Percentiles rank a stretch among this genome's conserved stretches.
Conservation (phyloP, 1,140 invertebrate genomes). For the Hormaphis cornu region DNA sequence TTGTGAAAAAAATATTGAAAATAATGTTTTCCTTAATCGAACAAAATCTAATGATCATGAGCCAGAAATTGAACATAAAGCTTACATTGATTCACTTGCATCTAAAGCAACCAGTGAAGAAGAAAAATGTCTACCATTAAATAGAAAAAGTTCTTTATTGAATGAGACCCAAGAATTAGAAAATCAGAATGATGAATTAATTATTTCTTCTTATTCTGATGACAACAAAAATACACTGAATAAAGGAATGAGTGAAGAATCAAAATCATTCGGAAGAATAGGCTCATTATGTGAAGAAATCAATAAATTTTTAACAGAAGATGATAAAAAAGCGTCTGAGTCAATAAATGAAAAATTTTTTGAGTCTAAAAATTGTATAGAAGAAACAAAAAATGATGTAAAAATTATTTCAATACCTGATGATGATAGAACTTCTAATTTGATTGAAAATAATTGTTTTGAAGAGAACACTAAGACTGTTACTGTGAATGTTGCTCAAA, state of each 20-base stretch:
- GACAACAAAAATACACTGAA: not conserved
- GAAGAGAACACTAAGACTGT: slow-evolving; percentile 19
- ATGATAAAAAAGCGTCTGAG: not conserved
- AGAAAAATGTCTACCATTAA: not conserved
- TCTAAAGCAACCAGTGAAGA: not conserved
- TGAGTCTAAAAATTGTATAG: not conserved
- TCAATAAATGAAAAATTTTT: not conserved
- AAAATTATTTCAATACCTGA: not conserved
- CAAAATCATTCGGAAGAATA: slow-evolving; percentile 1
- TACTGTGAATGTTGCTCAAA: slow-evolving; percentile 11
- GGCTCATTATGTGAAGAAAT: slow-evolving; percentile 2
- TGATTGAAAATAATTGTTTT: not conserved
- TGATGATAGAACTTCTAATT: not conserved
- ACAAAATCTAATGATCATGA: not conserved
- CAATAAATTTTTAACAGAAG: slow-evolving; percentile 1
- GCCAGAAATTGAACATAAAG: not conserved
- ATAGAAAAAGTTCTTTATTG: not conserved
- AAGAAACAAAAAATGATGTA: not conserved
- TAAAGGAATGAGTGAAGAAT: not conserved
- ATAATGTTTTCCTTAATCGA: not conserved
- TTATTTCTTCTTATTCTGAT: not conserved
- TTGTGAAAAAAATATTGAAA: not conserved
- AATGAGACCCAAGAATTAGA: not conserved
- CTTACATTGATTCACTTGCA: not conserved
- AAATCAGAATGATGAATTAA: not conserved